phyloP scores from a whole-genome alignment of 35 echinoderm and acorn worm genomes.

The Apostichopus japonicus region DNA sequence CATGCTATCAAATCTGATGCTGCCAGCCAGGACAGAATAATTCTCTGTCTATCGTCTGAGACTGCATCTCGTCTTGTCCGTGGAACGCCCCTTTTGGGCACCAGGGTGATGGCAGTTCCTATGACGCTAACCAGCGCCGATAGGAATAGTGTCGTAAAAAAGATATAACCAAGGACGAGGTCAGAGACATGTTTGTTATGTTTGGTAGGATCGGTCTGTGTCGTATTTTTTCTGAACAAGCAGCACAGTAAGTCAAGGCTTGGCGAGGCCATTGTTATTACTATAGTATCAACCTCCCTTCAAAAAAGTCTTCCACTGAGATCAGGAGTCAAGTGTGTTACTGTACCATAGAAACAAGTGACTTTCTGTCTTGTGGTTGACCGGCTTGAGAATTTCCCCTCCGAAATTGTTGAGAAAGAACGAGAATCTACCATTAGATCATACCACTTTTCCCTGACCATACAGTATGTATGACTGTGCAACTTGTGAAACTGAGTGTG shows the following conservation, averaged over 20 bases:
- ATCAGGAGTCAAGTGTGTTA: too few species aligned
- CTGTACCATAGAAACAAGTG: too few species aligned
- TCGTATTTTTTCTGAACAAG: constrained; percentile 6
- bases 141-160: constrained; percentile 28
- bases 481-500: too few species aligned
- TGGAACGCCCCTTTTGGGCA: constrained; percentile 17
- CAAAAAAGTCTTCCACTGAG: too few species aligned
- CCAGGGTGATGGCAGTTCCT: constrained; percentile 28
- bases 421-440: too few species aligned
- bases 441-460: too few species aligned
- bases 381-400: too few species aligned
- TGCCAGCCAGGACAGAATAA: constrained; percentile 52
- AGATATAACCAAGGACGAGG: constrained; percentile 22
- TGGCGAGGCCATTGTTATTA: constrained; percentile 48
- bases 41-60: constrained; percentile 43
- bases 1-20: constrained; percentile 40
- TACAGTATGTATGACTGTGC: too few species aligned
- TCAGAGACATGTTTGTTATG: neutral
- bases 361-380: too few species aligned
- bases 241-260: constrained; percentile 35
- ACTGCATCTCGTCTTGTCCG: constrained; percentile 44
- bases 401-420: too few species aligned
- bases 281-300: neutral
- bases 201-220: neutral
- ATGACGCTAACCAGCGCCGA: constrained; percentile 18